Evolutionary conservation across 92 coral and sea anemone species (phyloP), one percentile per base, ranked within the genome.

Genomic region (Heteractis magnifica): DNA sequence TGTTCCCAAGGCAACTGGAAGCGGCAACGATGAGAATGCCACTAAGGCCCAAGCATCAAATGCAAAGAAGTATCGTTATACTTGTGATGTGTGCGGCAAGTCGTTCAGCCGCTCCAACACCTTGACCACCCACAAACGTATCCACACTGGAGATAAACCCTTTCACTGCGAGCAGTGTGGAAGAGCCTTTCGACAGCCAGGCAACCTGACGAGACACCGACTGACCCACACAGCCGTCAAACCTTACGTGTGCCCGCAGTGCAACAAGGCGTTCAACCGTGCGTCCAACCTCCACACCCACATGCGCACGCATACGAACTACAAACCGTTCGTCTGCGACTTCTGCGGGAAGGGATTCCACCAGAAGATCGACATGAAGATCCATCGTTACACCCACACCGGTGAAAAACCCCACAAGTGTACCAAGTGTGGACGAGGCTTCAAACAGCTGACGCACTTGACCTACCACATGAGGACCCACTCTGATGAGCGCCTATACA

Each of bases 391-490:
- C 84, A 97, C 99, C 0, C 99, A 97, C 89, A 97, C 99, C 0
- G 99, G 99, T 59, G 99, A 97, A 87, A 97, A 94, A 64, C 99
- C 99, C 0, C 97, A 94, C 79, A 94, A 94, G 73, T 97, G 99
- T 49, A 77, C 55, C 68, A 96, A 93, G 73, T 96, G 99, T 83
- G 99, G 99, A 77, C 99, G 99, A n/a, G 98, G 98, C 11, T 96
- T 96, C 80, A 96, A 93, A 81, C 99, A 97, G 88, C 83, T 97
- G 90, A 97, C 98, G 6, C 99, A 97, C 52, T 68, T 97, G 80
- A 97, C 95, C 55, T 97, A 94, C 80, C 99, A 97, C 87, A 76
- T 97, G 94, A 83, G 99, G 64, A 97, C 99, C 58, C 99, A 97
- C 81, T 94, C 99, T 5, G 98, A 97, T 21, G 91, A 87, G 87